A percentile compares a stretch with the other conserved stretches of the same genome.
Conservation (phyloP, 1,140 invertebrate species). For the Neocloeon triangulifer region DNA sequence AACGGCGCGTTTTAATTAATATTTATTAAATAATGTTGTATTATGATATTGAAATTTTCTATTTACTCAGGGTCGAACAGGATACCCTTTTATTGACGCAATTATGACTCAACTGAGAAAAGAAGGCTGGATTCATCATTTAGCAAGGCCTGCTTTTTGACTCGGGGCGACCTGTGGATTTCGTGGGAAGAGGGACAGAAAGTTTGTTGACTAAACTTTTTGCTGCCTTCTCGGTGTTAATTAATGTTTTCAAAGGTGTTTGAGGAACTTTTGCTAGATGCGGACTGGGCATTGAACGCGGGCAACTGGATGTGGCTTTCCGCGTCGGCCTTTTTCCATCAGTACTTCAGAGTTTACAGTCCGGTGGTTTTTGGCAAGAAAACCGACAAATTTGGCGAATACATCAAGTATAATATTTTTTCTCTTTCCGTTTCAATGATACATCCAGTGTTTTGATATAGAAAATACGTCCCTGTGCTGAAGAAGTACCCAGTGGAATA, state of each 20-base stretch:
- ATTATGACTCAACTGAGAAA: conserved; percentile 48
- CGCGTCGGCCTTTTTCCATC: conserved; percentile 51
- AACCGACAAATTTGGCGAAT: conserved; percentile 44
- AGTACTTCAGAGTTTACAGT: conserved; percentile 50
- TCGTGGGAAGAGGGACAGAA: conserved; percentile 35
- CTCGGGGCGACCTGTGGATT: conserved; percentile 33
- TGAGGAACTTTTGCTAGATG: conserved; percentile 46
- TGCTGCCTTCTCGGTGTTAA: too few species aligned
- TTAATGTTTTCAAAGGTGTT: too few species aligned
- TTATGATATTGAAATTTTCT: too few species aligned
- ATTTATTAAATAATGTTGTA: too few species aligned
- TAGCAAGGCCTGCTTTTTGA: conserved; percentile 48
- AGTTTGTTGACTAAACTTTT: too few species aligned
- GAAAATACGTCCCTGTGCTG: conserved; percentile 22
- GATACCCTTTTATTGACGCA: conserved; percentile 59
- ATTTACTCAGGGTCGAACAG: conserved; percentile 40
- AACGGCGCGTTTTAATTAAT: too few species aligned
- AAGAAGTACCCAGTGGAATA: conserved; percentile 22
- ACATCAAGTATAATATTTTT: conserved; percentile 24
- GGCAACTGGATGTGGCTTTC: conserved; percentile 66
- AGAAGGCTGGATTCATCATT: conserved; percentile 56
- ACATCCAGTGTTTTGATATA: conserved; percentile 8
- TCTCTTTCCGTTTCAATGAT: neutral
- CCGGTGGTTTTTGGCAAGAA: conserved; percentile 52
- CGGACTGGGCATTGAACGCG: conserved; percentile 54